Base-by-base conservation (phyloP, 1,140 invertebrate species). In the Lucilia sericata region DNA sequence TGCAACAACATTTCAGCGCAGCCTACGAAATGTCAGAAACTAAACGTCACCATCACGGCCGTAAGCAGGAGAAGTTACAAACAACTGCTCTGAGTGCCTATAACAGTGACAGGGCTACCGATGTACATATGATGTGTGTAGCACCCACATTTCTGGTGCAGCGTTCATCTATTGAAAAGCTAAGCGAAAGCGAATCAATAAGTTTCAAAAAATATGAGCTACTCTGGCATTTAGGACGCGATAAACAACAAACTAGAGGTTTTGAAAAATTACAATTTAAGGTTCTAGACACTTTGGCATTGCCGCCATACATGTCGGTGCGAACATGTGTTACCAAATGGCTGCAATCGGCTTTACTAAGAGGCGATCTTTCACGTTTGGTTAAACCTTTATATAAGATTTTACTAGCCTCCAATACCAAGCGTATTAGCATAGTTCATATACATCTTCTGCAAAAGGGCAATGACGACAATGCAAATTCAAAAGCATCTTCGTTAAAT, bases 361-460 rank as follows among this genome's bases (percentile, higher is more conserved):
- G 95, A 4, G 95, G 95, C 5, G 96, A 97, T 87, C 93, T 97
- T 83, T 93, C 94, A 8, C 92, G 96, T 0, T 92, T 98, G 34
- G 92, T 98, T 8, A 96, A 96, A 86, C 96, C 97, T 1, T 91
- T 97, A 9, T 92, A 98, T 60, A 92, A 94, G 60, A 95, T 97
- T 89, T 91, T 98, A 2, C 91, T 98, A 1, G 94, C 96, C 86
- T 94, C 96, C 13, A 95, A 95, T 74, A 98, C 97, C 0, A 95
- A 96, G 83, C 93, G 97, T 36, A 94, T 98, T 85, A 96, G 96
- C 76, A 95, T 98, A 4, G 94, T 96, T 12, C 96, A 98, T 88
- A 95, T 97, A 1, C 96, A 95, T 88, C 94, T 97, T 81, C 92
- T 96, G 65, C 93, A 95, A 84, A 93, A 93, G n/a, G 94, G 94